Conservation (phyloP, 2,113 vertebrate species). For the Chunga burmeisteri region DNA sequence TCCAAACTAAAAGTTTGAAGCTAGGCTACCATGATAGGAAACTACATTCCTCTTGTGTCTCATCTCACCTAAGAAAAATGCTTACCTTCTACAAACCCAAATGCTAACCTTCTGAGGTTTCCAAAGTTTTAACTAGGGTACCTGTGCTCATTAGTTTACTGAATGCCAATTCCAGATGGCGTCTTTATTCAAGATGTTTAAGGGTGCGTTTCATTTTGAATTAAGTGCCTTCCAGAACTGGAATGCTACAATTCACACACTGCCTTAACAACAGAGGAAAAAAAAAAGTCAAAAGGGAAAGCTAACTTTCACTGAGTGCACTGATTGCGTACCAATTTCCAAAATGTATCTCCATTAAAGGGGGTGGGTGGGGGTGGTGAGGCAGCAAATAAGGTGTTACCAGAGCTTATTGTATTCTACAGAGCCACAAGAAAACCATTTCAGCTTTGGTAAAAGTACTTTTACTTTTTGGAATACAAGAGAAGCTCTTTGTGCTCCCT, state of each 20-base stretch:
- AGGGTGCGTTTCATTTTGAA: neutral
- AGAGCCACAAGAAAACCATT: neutral
- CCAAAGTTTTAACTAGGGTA: neutral
- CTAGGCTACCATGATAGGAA: neutral
- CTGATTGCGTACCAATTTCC: neutral
- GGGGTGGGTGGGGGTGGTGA: accelerated
- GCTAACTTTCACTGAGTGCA: neutral
- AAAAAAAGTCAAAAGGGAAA: neutral
- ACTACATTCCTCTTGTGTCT: neutral
- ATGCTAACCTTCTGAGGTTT: neutral
- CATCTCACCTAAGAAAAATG: neutral
- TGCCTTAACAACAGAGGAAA: neutral
- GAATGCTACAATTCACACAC: neutral
- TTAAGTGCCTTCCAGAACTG: neutral
- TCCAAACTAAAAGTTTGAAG: neutral
- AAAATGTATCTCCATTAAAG: neutral
- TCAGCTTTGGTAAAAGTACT: neutral
- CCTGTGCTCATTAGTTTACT: neutral
- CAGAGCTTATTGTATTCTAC: neutral
- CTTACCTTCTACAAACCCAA: neutral
- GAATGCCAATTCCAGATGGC: neutral
- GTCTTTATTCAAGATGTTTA: neutral
- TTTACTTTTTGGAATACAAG: neutral
- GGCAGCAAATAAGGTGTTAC: neutral
- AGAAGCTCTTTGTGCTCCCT: neutral